These are phyloP conservation scores for Sebastes taczanowskii DNA, from an alignment of 2,797 vertebrate genomes.

Conservation along the genomic window DNA sequence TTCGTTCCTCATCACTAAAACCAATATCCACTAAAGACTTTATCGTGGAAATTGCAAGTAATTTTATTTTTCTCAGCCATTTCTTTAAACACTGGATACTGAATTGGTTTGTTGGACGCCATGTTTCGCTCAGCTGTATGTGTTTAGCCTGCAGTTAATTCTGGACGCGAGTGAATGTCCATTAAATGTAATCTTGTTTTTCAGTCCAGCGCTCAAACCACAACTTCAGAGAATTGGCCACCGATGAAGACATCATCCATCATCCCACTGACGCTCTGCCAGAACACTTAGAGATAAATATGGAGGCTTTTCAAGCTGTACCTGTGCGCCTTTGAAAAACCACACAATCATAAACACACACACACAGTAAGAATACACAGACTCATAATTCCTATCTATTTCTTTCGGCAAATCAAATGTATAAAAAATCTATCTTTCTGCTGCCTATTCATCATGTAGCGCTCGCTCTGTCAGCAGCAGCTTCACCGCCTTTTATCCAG, in stretches of 20 bases:
- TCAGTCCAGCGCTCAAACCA: conserved; percentile 77
- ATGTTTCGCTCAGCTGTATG: conserved; percentile 59
- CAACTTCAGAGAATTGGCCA: conserved; percentile 81
- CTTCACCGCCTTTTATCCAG: conserved; percentile 54
- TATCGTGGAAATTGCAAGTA: conserved; percentile 16
- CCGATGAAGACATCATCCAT: conserved; percentile 81
- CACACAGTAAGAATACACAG: conserved; percentile 21
- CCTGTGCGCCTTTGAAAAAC: conserved; percentile 69
- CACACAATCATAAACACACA: conserved; percentile 61
- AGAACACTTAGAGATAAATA: conserved; percentile 77
- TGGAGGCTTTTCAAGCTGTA: conserved; percentile 74
- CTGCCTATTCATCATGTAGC: conserved; percentile 60
- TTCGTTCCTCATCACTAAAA: conserved; percentile 31
- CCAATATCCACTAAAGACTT: conserved; percentile 10
- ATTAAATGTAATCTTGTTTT: conserved; percentile 84
- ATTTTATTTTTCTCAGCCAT: conserved; percentile 32
- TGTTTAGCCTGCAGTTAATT: conserved; percentile 80
- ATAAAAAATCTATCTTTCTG: conserved; percentile 25
- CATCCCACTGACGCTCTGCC: conserved; percentile 75
- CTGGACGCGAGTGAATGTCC: conserved; percentile 78
- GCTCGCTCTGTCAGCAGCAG: conserved; percentile 55
- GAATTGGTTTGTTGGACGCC: conserved; percentile 53
- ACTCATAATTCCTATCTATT: conserved; percentile 51
- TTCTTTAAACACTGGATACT: conserved; percentile 44
- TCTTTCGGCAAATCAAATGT: conserved; percentile 58